Percentiles rank a stretch among this genome's conserved stretches.
Conservation (phyloP, 2,113 vertebrate genomes). For the Elephantulus edwardii region DNA sequence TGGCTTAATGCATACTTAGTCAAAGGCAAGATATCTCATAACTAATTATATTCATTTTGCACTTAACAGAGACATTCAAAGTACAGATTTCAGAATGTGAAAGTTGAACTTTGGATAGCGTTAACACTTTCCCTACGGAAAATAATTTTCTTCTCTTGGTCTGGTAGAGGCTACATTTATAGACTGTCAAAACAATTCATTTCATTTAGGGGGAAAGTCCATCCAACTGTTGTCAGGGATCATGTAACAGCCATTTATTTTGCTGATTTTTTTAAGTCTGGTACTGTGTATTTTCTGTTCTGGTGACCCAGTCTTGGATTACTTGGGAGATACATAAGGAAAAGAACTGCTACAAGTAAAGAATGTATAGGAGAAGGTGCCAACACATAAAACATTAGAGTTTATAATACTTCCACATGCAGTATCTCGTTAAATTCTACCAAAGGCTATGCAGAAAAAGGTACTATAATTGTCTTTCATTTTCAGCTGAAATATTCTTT, state of each 20-base stretch:
- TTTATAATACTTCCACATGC: background rate
- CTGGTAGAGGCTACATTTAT: background rate
- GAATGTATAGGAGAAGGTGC: background rate
- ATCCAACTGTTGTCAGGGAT: slow-evolving; percentile 60
- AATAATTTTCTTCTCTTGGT: slow-evolving; percentile 49
- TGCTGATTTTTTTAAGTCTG: slow-evolving; percentile 12
- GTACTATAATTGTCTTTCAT: background rate
- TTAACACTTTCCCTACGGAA: slow-evolving; percentile 49
- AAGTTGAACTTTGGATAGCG: slow-evolving; percentile 65
- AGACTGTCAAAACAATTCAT: slow-evolving; percentile 59
- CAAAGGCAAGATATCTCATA: slow-evolving; percentile 56
- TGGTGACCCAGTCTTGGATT: slow-evolving; percentile 14
- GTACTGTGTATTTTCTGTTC: slow-evolving; percentile 44
- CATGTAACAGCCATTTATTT: slow-evolving; percentile 66
- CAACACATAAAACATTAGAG: background rate
- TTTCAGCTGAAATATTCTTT: slow-evolving; percentile 18
- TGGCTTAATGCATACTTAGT: slow-evolving; percentile 32
- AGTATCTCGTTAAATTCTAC: slow-evolving; percentile 12
- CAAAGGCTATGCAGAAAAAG: background rate
- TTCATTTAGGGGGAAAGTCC: slow-evolving; percentile 55
- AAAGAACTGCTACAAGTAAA: slow-evolving; percentile 29
- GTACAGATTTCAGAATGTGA: slow-evolving; percentile 50
- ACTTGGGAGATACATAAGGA: background rate
- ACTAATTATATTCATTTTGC: slow-evolving; percentile 72
- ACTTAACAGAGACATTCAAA: slow-evolving; percentile 61